Evolutionary conservation across 2,888 invertebrate genomes (phyloP).

Genomic region (Salticus scenicus): DNA sequence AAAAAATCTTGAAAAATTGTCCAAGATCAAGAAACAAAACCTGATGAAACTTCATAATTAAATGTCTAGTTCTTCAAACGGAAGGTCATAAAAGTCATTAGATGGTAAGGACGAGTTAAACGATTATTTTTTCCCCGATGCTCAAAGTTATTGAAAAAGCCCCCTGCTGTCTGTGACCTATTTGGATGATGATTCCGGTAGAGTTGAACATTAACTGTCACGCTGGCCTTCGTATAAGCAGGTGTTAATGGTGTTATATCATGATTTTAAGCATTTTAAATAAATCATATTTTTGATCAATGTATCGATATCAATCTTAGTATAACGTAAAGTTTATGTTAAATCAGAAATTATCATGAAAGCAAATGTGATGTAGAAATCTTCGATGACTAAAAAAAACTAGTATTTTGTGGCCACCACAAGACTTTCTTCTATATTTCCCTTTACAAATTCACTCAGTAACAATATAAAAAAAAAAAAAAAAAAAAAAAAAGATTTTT

Average conservation of each 20-base stretch:
- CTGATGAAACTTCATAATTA: conserved; percentile 47
- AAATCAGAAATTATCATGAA: too few relatives aligned
- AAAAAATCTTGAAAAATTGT: background rate
- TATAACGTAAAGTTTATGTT: too few relatives aligned
- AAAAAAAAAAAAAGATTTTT: too few relatives aligned
- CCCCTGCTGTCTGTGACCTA: conserved; percentile 33
- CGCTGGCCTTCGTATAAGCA: background rate
- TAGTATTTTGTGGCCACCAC: too few relatives aligned
- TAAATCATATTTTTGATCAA: too few relatives aligned
- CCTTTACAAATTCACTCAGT: too few relatives aligned
- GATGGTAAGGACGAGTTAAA: conserved; percentile 11
- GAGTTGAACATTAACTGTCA: background rate
- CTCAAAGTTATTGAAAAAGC: background rate
- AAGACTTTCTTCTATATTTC: too few relatives aligned
- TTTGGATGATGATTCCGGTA: conserved; percentile 21
- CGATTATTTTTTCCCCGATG: background rate
- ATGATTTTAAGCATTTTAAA: too few relatives aligned
- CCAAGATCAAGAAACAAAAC: background rate
- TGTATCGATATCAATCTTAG: too few relatives aligned
- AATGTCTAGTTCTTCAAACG: conserved; percentile 34
- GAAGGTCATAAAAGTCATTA: conserved; percentile 19
- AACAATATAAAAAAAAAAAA: too few relatives aligned
- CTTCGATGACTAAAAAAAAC: too few relatives aligned
- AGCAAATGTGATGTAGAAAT: too few relatives aligned
- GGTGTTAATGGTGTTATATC: background rate